Evolutionary conservation across 2,797 vertebrate species (phyloP).

Genomic region (Sphenodon punctatus): DNA sequence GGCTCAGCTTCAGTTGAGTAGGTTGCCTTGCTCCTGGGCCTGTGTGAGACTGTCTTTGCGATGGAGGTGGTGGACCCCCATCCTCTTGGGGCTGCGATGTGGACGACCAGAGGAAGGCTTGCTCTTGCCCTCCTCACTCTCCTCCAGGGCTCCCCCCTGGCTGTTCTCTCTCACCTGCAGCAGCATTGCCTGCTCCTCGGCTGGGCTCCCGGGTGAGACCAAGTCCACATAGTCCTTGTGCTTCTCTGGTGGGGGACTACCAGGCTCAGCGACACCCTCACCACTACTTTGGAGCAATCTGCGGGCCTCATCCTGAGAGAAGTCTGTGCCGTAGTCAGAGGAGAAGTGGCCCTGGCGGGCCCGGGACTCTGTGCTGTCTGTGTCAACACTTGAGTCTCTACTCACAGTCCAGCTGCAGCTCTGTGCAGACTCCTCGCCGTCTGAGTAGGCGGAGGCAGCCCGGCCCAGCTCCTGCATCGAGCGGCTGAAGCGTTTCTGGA

Average conservation of each 20-base stretch:
- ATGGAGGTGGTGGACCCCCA: conserved; percentile 96
- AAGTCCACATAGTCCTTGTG: conserved; percentile 75
- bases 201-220: conserved; percentile 73
- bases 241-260: conserved; percentile 56
- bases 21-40: conserved; percentile 94
- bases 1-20: conserved; percentile 84
- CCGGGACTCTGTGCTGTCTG: conserved; percentile 80
- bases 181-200: conserved; percentile 84
- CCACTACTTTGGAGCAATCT: conserved; percentile 72
- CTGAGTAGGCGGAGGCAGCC: conserved; percentile 77
- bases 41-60: conserved; percentile 96
- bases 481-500: conserved; percentile 77
- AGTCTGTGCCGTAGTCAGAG: conserved; percentile 72
- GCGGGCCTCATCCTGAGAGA: conserved; percentile 79
- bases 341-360: conserved; percentile 68
- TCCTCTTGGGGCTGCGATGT: conserved; percentile 93
- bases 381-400: conserved; percentile 86
- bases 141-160: conserved; percentile 35
- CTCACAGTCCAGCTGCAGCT: conserved; percentile 84
- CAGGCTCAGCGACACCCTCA: conserved; percentile 64
- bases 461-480: conserved; percentile 75
- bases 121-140: conserved; percentile 64
- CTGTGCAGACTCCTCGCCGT: conserved; percentile 84
- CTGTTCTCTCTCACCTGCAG: conserved; percentile 71
- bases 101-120: conserved; percentile 76